Conservation (phyloP, 2,888 invertebrate species). For the Leistus spinibarbis region DNA sequence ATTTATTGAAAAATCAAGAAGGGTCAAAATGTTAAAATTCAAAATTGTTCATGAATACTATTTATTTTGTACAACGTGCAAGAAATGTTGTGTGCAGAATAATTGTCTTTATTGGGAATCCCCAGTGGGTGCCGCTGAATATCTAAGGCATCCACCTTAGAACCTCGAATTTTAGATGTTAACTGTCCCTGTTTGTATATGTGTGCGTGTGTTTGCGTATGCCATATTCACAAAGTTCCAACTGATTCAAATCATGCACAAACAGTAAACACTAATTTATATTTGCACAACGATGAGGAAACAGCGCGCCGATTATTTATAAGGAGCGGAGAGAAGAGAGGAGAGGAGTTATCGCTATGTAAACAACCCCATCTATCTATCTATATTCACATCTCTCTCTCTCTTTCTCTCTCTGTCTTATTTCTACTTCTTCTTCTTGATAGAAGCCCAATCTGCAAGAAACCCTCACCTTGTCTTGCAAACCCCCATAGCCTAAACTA, state of each 20-base stretch:
- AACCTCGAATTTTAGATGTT: no score
- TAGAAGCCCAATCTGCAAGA: not conserved
- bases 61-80: no score
- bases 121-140: no score
- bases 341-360: constrained; percentile 20
- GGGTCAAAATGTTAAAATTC: no score
- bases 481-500: constrained; percentile 19
- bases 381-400: not conserved
- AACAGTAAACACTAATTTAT: constrained; percentile 50
- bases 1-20: no score
- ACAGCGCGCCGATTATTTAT: constrained; percentile 38
- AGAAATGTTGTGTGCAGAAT: no score
- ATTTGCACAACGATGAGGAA: constrained; percentile 51
- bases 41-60: no score
- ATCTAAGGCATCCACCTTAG: no score
- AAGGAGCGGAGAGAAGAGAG: constrained; percentile 16
- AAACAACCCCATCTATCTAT: constrained; percentile 31
- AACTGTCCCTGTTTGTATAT: no score
- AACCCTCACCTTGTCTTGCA: no score
- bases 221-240: constrained; percentile 41
- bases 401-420: not conserved
- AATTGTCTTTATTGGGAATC: no score
- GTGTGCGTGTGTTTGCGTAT: not conserved
- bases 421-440: constrained; percentile 12
- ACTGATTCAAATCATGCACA: constrained; percentile 48